phyloP scores from a whole-genome alignment of 1,140 invertebrate genomes.

The Paralvinella palmiformis region DNA sequence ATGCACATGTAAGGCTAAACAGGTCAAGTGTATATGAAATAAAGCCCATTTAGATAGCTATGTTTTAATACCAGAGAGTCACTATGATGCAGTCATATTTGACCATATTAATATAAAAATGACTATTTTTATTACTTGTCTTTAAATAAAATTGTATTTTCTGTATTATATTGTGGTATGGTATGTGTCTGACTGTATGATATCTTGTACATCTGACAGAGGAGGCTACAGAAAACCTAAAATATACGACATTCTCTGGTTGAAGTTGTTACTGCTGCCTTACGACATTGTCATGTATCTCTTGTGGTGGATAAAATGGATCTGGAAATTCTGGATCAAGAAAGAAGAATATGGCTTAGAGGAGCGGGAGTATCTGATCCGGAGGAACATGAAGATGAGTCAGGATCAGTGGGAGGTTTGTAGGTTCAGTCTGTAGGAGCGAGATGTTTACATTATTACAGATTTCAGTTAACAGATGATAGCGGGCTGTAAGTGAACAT shows the following conservation, averaged over 20 bases:
- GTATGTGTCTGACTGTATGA: too few species aligned
- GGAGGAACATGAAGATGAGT: conserved; percentile 66
- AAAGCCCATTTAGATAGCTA: too few species aligned
- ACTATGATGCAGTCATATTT: too few species aligned
- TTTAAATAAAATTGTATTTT: too few species aligned
- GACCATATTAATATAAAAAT: too few species aligned
- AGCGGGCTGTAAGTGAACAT: neutral
- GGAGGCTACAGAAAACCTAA: conserved; percentile 80
- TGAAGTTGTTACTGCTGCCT: conserved; percentile 72
- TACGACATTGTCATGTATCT: conserved; percentile 64
- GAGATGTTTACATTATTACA: neutral
- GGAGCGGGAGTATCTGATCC: conserved; percentile 77
- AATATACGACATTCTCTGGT: conserved; percentile 69
- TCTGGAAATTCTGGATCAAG: conserved; percentile 70
- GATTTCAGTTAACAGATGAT: neutral
- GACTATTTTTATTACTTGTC: too few species aligned
- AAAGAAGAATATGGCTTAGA: conserved; percentile 71
- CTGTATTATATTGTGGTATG: too few species aligned
- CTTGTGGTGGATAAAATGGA: conserved; percentile 71
- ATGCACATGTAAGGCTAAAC: too few species aligned
- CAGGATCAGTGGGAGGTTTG: conserved; percentile 56
- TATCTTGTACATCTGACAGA: conserved; percentile 50
- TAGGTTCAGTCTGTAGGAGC: conserved; percentile 12
- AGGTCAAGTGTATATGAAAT: too few species aligned
- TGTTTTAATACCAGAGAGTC: too few species aligned